Evolutionary conservation across 2,888 invertebrate genomes (phyloP).

Genomic region (Orchesella flavescens): DNA sequence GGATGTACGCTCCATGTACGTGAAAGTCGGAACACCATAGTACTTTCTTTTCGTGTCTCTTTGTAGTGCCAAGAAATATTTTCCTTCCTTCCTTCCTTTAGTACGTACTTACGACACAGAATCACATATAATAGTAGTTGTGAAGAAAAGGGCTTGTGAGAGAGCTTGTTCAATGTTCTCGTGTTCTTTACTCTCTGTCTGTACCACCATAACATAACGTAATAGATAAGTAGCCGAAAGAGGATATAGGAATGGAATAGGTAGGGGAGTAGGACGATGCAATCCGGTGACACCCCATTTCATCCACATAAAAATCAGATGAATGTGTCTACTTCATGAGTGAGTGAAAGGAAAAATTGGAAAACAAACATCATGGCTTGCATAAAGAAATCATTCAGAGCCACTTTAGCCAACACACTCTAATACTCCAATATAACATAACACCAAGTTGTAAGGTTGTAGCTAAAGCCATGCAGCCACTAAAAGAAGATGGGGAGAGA

Average conservation of each 20-base stretch:
- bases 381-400: constrained; percentile 9
- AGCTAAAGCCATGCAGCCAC: neutral
- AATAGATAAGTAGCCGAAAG: constrained; percentile 28
- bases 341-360: neutral
- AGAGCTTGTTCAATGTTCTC: no score
- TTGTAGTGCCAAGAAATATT: constrained; percentile 14
- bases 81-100: constrained; percentile 12
- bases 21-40: neutral
- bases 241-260: neutral
- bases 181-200: no score
- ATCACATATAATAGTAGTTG: no score
- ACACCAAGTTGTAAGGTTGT: no score
- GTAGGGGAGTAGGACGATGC: neutral
- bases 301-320: constrained; percentile 11
- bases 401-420: neutral
- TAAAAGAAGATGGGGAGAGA: neutral
- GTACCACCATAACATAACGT: no score
- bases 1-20: no score
- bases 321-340: neutral
- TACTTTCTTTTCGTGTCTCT: neutral
- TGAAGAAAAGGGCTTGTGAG: no score
- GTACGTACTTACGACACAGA: neutral
- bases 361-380: constrained; percentile 19
- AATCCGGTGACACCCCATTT: constrained; percentile 23
- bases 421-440: no score